These are phyloP conservation scores for Rhopilema esculentum DNA, from an alignment of 30 jellyfish, hydroid and myxozoan species.

Conservation along the genomic window DNA sequence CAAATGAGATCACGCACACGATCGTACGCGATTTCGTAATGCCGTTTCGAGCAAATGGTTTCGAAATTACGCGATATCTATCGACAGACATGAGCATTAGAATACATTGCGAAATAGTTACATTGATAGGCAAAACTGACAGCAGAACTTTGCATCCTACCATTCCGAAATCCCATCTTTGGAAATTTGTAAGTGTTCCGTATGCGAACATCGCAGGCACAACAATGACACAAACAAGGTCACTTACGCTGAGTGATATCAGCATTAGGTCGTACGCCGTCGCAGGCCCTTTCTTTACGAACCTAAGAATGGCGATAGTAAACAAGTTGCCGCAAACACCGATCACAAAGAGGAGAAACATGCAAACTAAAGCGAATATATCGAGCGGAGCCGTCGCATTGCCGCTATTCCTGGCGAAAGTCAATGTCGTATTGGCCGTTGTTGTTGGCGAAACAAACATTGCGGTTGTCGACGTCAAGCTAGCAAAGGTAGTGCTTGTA, in stretches of 20 bases:
- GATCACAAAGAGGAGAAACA: constrained; percentile 39
- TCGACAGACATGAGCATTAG: constrained; percentile 73
- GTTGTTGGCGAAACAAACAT: background rate
- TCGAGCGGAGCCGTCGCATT: constrained; percentile 17
- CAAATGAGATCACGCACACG: constrained; percentile 16
- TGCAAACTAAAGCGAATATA: constrained; percentile 39
- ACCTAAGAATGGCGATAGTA: constrained; percentile 58
- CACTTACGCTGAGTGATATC: constrained; percentile 53
- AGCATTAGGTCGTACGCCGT: constrained; percentile 61
- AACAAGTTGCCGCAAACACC: constrained; percentile 67
- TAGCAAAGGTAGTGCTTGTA: background rate
- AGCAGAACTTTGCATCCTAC: constrained; percentile 78
- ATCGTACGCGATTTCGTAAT: constrained; percentile 14
- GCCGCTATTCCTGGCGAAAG: background rate
- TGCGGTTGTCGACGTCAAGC: background rate
- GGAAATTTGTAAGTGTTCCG: constrained; percentile 69
- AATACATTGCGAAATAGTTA: constrained; percentile 80
- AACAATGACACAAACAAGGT: constrained; percentile 49
- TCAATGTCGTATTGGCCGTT: background rate
- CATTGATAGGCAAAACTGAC: constrained; percentile 65
- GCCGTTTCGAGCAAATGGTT: constrained; percentile 47
- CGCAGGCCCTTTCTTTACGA: constrained; percentile 1
- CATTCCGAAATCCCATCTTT: constrained; percentile 77
- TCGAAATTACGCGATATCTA: constrained; percentile 50
- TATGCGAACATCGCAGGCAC: constrained; percentile 73